A percentile compares a stretch with the other conserved stretches of the same genome.
Evolutionary conservation across 2,888 invertebrate genomes (phyloP).

Genomic region (Resseliella maxima): DNA sequence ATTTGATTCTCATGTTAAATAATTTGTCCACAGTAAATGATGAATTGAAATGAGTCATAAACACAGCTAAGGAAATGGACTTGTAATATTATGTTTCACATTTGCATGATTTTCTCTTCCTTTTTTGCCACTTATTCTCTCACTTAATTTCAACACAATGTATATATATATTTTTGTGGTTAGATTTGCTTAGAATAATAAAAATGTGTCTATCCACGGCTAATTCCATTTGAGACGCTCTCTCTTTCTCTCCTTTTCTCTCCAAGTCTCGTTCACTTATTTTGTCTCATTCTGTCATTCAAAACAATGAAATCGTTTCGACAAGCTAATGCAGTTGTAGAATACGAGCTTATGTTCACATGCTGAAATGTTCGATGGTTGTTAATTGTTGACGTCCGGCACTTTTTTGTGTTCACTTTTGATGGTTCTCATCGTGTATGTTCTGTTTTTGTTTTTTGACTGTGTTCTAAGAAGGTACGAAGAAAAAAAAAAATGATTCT

Average conservation of each 20-base stretch:
- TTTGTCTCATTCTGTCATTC: background rate
- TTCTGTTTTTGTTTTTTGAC: slow-evolving; percentile 13
- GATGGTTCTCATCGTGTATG: background rate
- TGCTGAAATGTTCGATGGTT: slow-evolving; percentile 12
- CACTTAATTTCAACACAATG: background rate
- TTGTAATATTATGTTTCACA: slow-evolving; percentile 14
- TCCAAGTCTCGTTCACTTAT: background rate
- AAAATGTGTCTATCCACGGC: slow-evolving; percentile 12
- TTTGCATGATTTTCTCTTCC: slow-evolving; percentile 44
- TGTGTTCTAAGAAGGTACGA: background rate
- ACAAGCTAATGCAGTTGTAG: background rate
- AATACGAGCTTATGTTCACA: background rate
- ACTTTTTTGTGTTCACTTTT: slow-evolving; percentile 31
- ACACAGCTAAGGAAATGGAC: background rate
- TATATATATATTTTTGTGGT: background rate
- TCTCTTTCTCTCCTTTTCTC: too few species aligned
- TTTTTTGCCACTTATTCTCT: background rate
- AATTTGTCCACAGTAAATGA: slow-evolving; percentile 8
- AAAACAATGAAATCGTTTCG: background rate
- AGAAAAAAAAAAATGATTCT: too few species aligned
- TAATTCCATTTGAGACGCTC: background rate
- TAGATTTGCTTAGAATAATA: slow-evolving; percentile 25
- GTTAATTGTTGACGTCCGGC: slow-evolving; percentile 53
- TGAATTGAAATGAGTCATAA: background rate
- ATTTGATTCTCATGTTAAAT: slow-evolving; percentile 36